Evolutionary conservation across 2,888 invertebrate species (phyloP).

Genomic region (Caenorhabditis sp.): DNA sequence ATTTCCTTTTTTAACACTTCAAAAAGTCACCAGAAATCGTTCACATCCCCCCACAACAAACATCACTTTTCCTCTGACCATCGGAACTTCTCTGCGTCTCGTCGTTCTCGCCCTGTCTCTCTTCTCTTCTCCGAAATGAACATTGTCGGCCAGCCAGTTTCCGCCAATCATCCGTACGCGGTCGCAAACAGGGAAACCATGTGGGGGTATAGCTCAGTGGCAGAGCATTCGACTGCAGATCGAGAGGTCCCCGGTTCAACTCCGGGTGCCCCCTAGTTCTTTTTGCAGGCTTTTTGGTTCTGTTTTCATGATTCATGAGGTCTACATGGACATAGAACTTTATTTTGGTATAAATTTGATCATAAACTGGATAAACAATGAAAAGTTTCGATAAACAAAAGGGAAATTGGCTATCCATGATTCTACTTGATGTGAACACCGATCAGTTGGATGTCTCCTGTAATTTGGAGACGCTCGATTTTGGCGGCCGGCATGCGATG

Average conservation of each 20-base stretch:
- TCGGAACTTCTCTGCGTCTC: constrained; percentile 36
- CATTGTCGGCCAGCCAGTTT: background rate
- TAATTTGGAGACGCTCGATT: constrained; percentile 77
- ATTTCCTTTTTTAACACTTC: constrained; percentile 5
- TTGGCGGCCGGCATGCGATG: constrained; percentile 76
- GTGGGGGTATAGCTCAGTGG: constrained; percentile 82
- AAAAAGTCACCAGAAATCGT: background rate
- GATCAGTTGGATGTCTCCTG: constrained; percentile 81
- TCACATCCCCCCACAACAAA: background rate
- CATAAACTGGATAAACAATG: no score
- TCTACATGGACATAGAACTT: no score
- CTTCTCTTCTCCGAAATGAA: background rate
- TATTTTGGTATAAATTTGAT: no score
- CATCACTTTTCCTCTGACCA: background rate
- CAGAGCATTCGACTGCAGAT: constrained; percentile 83
- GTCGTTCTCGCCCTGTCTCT: background rate
- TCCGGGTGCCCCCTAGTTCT: constrained; percentile 76
- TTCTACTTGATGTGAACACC: constrained; percentile 81
- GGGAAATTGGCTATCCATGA: background rate
- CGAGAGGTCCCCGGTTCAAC: constrained; percentile 83
- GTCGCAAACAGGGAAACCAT: background rate
- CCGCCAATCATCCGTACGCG: background rate
- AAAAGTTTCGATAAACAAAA: background rate
- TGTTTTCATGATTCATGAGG: no score
- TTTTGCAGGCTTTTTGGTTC: constrained; percentile 38